Base-by-base conservation (phyloP, 2,113 vertebrate genomes). In the Periophthalmus modestus region DNA sequence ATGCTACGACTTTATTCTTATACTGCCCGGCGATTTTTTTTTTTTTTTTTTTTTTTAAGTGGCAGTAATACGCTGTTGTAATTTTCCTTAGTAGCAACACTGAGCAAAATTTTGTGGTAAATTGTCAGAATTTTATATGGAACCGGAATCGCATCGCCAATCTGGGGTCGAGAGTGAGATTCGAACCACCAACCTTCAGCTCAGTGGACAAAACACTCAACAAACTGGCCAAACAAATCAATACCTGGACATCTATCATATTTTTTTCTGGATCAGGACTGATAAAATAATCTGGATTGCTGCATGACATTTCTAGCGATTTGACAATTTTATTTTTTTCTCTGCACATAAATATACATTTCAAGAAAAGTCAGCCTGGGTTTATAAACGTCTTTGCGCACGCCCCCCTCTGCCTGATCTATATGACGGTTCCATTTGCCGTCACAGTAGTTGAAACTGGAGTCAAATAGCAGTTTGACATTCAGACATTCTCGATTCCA, bases 401-500 rank as follows among this genome's bases (percentile, higher is more conserved):
- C 5, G 14, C 28, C n/a, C 54, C n/a, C 7, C 4, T 19, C 50
- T 13, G 55, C 72, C 81, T 12, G 1, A 13, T 75, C 71, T 39
- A 54, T 80, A 59, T 69, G 76, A 82, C 75, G 50, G 70, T 2
- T 52, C 66, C 78, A 72, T 80, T 72, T 75, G 79, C 76, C 69
- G 61, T 1, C 13, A 78, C 75, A 73, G 71, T 75, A 62, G 73
- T 63, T 71, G 84, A 82, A 76, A 83, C 72, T 78, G 85, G 71
- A 80, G 86, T 86, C 73, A 82, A 78, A 83, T 58, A 77, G 66
- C 69, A 74, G 75, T 77, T 28, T 52, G 13, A 77, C 77, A 69
- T 82, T 86, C 80, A 12, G 28, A 78, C 39, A 43, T 78, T 63
- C 69, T 67, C 59, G 65, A 75, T 65, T 70, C 19, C 11, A 24